Conservation (phyloP, 2,797 vertebrate genomes). For the Malacoraja senta region DNA sequence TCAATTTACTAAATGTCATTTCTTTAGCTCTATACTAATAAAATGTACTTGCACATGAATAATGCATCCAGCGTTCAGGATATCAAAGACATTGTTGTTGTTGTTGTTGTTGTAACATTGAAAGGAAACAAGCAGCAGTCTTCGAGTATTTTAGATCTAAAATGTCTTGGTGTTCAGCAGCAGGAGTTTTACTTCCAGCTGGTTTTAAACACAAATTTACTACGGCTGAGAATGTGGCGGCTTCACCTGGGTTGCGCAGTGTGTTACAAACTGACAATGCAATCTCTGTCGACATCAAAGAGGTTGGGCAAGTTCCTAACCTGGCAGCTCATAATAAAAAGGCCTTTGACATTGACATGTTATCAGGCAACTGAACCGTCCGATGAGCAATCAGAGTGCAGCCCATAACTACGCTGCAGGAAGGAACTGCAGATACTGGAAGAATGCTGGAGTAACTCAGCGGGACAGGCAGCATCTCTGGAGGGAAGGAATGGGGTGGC, state of each 20-base stretch:
- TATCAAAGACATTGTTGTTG: not conserved
- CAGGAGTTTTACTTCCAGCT: slow-evolving; percentile 1
- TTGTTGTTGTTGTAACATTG: not conserved
- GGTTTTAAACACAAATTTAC: slow-evolving; percentile 17
- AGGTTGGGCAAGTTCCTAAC: not conserved
- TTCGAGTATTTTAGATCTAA: not conserved
- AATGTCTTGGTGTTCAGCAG: not conserved
- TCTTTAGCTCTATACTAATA: not conserved
- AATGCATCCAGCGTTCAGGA: not conserved
- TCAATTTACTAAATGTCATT: not conserved
- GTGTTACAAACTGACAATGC: slow-evolving; percentile 5
- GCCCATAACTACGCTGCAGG: too few species aligned
- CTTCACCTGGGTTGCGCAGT: not conserved
- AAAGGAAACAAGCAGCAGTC: not conserved
- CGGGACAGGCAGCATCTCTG: too few species aligned
- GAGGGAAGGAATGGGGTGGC: too few species aligned
- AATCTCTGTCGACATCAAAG: not conserved
- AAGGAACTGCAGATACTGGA: too few species aligned
- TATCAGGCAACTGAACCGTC: too few species aligned
- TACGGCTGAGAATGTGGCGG: slow-evolving; percentile 13
- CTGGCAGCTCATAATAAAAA: not conserved
- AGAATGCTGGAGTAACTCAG: too few species aligned
- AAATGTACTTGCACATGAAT: not conserved
- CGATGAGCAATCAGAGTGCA: too few species aligned
- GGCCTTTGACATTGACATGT: slow-evolving; percentile 14